A percentile compares a stretch with the other conserved stretches of the same genome.
These are phyloP conservation scores for Acridotheres tristis DNA, from an alignment of 2,797 vertebrate genomes.

Conservation along the genomic window DNA sequence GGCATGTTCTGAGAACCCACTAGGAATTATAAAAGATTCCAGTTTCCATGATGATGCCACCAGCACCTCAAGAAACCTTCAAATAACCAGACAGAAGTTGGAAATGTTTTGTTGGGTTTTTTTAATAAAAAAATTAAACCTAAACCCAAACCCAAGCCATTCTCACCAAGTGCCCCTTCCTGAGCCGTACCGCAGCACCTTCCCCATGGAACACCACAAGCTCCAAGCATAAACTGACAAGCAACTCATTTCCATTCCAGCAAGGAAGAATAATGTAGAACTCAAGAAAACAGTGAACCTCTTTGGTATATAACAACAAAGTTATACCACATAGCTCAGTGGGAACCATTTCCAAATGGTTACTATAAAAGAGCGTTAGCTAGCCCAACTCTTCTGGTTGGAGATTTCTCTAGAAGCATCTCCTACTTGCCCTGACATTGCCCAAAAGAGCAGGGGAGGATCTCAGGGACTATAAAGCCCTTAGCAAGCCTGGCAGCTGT, in stretches of 20 bases:
- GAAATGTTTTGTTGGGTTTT: not conserved
- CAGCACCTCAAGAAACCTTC: not conserved
- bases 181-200: not conserved
- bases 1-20: not conserved
- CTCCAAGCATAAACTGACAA: not conserved
- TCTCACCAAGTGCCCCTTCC: not conserved
- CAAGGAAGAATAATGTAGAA: not conserved
- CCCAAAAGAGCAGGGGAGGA: not conserved
- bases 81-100: not conserved
- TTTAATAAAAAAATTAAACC: not conserved
- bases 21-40: not conserved
- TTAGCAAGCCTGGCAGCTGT: not conserved
- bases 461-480: not conserved
- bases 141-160: not conserved
- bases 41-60: not conserved
- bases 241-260: conserved; percentile 1
- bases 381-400: not conserved
- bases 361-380: not conserved
- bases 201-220: not conserved
- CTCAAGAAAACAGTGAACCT: conserved; percentile 53
- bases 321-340: conserved; percentile 56
- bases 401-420: not conserved
- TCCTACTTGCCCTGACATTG: not conserved
- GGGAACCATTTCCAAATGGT: conserved; percentile 48
- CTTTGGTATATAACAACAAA: conserved; percentile 74